A percentile compares a stretch with the other conserved stretches of the same genome.
These are phyloP conservation scores for Gnathochromis pfefferi DNA, from an alignment of 2,113 vertebrate species.

Conservation along the genomic window DNA sequence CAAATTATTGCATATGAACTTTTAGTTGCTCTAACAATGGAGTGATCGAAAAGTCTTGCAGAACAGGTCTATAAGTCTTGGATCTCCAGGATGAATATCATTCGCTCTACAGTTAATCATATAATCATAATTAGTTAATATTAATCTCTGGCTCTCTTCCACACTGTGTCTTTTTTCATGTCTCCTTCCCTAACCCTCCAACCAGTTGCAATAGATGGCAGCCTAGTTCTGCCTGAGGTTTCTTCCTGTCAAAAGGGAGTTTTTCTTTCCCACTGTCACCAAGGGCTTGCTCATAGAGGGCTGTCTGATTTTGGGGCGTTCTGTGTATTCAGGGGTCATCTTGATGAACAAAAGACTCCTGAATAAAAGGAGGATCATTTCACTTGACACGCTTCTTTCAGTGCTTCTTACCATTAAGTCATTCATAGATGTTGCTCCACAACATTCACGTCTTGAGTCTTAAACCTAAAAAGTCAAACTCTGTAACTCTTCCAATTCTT, in stretches of 20 bases:
- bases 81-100: not conserved
- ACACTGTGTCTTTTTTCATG: not conserved
- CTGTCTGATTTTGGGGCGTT: not conserved
- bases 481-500: not conserved
- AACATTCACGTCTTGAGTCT: rapidly evolving
- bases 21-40: not conserved
- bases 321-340: not conserved
- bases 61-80: not conserved
- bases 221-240: rapidly evolving
- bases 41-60: rapidly evolving
- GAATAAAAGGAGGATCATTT: not conserved
- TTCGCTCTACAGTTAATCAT: not conserved
- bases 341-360: not conserved
- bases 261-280: not conserved
- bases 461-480: not conserved
- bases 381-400: rapidly evolving
- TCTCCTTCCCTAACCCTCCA: not conserved
- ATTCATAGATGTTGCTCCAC: not conserved
- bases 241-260: rapidly evolving
- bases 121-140: not conserved
- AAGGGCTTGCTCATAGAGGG: not conserved
- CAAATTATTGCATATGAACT: rapidly evolving
- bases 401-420: not conserved
- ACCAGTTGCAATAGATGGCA: not conserved
- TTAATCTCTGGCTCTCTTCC: not conserved